Conservation (phyloP, 2,888 invertebrate species). For the Phortica magna region DNA sequence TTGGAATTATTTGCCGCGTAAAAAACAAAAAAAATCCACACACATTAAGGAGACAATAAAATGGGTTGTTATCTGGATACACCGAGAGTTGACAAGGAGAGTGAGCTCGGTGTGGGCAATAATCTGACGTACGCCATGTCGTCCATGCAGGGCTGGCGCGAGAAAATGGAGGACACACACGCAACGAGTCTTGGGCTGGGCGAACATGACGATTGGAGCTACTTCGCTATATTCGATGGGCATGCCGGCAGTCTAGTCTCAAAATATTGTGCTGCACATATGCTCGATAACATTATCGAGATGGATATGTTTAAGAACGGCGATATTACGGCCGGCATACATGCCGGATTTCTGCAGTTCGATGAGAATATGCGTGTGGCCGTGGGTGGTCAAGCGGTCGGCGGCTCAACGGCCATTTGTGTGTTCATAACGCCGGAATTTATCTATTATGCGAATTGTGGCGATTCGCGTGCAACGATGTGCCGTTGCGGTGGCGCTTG, state of each 20-base stretch:
- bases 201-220: conserved; percentile 91
- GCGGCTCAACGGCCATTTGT: conserved; percentile 98
- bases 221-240: conserved; percentile 99
- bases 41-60: background rate
- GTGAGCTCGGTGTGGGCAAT: conserved; percentile 79
- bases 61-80: background rate
- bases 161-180: conserved; percentile 99
- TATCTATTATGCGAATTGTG: conserved; percentile 91
- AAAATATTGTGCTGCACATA: conserved; percentile 91
- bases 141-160: conserved; percentile 98
- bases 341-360: conserved; percentile 84
- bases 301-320: conserved; percentile 91
- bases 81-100: background rate
- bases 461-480: conserved; percentile 95
- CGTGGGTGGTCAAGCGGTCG: conserved; percentile 94
- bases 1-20: too few species aligned
- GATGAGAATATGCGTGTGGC: conserved; percentile 84
- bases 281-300: conserved; percentile 90
- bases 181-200: conserved; percentile 87
- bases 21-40: too few species aligned
- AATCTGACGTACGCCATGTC: conserved; percentile 92
- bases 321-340: conserved; percentile 86
- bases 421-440: conserved; percentile 92
- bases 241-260: conserved; percentile 96
- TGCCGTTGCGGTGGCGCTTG: conserved; percentile 88